phyloP scores from a whole-genome alignment of 2,888 invertebrate species.

The Girardia tigrina region DNA sequence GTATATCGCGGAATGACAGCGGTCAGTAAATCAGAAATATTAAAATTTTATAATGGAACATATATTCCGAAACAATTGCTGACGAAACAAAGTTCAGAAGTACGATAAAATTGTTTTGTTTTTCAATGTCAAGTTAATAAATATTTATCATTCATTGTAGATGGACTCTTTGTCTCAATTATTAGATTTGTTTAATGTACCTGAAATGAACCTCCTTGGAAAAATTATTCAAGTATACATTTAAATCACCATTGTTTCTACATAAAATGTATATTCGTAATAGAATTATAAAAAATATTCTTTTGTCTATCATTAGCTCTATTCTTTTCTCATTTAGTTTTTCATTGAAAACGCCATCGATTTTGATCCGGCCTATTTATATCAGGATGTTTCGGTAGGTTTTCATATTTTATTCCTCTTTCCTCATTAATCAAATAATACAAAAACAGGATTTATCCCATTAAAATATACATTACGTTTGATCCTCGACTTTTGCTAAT shows the following conservation, averaged over 20 bases:
- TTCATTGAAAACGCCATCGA: conserved; percentile 74
- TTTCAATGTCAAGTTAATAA: no score
- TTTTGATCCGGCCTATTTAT: conserved; percentile 85
- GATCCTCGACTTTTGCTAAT: no score
- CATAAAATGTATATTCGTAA: no score
- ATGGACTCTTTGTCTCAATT: conserved; percentile 70
- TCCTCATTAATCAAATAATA: no score
- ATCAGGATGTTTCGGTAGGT: conserved; percentile 73
- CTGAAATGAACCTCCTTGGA: conserved; percentile 81
- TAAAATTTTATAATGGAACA: conserved; percentile 60
- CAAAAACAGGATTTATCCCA: no score
- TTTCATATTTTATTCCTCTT: no score
- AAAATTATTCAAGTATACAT: conserved; percentile 65
- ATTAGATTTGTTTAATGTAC: conserved; percentile 86
- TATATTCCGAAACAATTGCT: conserved; percentile 49
- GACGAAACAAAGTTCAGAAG: conserved; percentile 41
- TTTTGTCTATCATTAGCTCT: no score
- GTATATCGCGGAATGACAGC: conserved; percentile 71
- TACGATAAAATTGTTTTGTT: no score
- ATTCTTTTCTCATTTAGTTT: conserved; percentile 54
- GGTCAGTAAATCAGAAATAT: conserved; percentile 69
- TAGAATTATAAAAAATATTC: no score
- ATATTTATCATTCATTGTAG: no score
- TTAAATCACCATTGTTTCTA: no score
- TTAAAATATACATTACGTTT: no score